These are phyloP conservation scores for Leptocoma aspasia DNA, from an alignment of 2,113 vertebrate genomes.

Conservation along the genomic window DNA sequence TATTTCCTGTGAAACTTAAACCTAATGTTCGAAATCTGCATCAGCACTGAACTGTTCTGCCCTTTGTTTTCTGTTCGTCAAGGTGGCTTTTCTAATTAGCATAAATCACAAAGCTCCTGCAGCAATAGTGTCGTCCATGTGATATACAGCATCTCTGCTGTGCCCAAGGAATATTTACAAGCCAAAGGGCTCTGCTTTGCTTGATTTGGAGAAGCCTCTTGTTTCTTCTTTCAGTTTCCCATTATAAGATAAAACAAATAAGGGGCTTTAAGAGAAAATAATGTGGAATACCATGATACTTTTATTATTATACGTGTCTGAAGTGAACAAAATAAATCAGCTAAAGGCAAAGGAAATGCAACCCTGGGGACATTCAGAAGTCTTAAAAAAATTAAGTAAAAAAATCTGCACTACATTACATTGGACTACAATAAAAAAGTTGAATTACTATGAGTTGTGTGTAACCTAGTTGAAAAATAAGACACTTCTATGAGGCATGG, in stretches of 20 bases:
- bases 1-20: conserved; percentile 60
- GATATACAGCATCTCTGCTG: background rate
- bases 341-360: background rate
- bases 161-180: background rate
- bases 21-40: conserved; percentile 51
- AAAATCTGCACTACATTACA: background rate
- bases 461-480: background rate
- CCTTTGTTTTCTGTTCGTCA: conserved; percentile 43
- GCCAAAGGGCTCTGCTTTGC: background rate
- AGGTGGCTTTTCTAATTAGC: conserved; percentile 54
- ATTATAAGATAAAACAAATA: background rate
- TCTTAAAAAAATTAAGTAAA: background rate
- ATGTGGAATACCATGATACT: background rate
- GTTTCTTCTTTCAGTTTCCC: background rate
- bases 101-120: conserved; percentile 39
- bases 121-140: background rate
- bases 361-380: background rate
- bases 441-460: background rate
- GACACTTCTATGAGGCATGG: background rate
- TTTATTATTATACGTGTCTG: background rate
- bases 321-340: background rate
- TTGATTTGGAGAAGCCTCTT: background rate
- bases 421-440: background rate
- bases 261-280: background rate
- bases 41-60: background rate